Conservation (phyloP, 2,888 invertebrate species). For the Torymus auratus region DNA sequence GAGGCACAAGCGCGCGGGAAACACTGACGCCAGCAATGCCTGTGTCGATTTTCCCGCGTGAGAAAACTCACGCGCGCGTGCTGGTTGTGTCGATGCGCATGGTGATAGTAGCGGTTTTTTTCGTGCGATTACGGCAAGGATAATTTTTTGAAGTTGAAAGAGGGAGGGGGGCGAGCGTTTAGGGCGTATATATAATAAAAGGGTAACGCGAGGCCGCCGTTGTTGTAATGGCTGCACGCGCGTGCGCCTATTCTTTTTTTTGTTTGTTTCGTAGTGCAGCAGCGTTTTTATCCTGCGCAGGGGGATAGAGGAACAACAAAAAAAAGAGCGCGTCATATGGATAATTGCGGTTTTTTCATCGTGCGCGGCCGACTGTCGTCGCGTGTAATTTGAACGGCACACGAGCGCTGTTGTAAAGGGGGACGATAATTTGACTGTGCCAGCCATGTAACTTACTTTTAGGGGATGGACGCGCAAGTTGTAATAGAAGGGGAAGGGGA, state of each 20-base stretch:
- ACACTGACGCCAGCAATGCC: neutral
- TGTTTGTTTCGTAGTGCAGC: neutral
- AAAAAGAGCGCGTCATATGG: conserved; percentile 14
- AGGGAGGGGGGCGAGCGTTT: neutral
- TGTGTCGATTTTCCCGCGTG: conserved; percentile 9
- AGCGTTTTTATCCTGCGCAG: too few relatives aligned
- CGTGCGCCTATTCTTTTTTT: neutral
- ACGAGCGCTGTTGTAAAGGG: neutral
- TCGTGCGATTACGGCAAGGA: neutral
- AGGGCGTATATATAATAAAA: conserved; percentile 18
- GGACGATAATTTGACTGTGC: neutral
- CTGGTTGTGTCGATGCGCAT: neutral
- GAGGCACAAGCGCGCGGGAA: conserved; percentile 45
- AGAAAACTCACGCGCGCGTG: neutral
- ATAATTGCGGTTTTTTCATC: conserved; percentile 10
- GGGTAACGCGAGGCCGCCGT: neutral
- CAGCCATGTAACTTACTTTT: neutral
- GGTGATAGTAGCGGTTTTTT: neutral
- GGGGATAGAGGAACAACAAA: neutral
- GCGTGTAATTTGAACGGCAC: neutral
- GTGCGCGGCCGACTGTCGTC: neutral
- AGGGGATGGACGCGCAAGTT: neutral
- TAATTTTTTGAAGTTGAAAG: neutral
- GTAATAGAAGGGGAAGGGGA: neutral
- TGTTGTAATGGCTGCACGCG: neutral